A percentile compares a stretch with the other conserved stretches of the same genome.
Evolutionary conservation across 2,888 invertebrate species (phyloP).

Genomic region (Cephus rjabovi): DNA sequence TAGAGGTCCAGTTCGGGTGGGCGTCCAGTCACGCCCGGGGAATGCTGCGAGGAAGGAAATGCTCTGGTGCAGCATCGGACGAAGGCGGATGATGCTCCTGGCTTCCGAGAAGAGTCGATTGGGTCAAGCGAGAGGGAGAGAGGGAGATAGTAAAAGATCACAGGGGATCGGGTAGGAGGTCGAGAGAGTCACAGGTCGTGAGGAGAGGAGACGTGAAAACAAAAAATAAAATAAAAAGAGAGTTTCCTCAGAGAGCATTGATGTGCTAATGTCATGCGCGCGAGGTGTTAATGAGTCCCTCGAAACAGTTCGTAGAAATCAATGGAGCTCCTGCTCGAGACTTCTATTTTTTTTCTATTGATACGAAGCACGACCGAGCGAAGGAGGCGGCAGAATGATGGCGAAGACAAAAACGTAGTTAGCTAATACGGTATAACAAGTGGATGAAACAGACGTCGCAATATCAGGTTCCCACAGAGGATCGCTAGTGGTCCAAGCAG

Average conservation of each 20-base stretch:
- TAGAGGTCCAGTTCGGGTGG: neutral
- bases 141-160: neutral
- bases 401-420: neutral
- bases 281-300: conserved; percentile 29
- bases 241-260: conserved; percentile 15
- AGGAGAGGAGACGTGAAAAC: neutral
- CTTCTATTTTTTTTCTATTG: neutral
- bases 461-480: neutral
- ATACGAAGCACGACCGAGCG: neutral
- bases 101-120: neutral
- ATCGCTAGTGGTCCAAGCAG: neutral
- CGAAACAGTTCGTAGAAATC: conserved; percentile 5
- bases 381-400: neutral
- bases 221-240: neutral
- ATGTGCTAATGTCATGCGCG: conserved; percentile 30
- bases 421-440: neutral
- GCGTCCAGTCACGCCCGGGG: conserved; percentile 29
- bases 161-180: neutral
- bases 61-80: conserved; percentile 14
- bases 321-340: neutral
- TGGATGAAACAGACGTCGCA: neutral
- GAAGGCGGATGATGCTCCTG: conserved; percentile 29
- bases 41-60: conserved; percentile 52
- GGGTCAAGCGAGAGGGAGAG: neutral
- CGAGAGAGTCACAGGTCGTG: neutral